A percentile compares a stretch with the other conserved stretches of the same genome.
Conservation (phyloP, 2,888 invertebrate species). For the Tineola bisselliella region DNA sequence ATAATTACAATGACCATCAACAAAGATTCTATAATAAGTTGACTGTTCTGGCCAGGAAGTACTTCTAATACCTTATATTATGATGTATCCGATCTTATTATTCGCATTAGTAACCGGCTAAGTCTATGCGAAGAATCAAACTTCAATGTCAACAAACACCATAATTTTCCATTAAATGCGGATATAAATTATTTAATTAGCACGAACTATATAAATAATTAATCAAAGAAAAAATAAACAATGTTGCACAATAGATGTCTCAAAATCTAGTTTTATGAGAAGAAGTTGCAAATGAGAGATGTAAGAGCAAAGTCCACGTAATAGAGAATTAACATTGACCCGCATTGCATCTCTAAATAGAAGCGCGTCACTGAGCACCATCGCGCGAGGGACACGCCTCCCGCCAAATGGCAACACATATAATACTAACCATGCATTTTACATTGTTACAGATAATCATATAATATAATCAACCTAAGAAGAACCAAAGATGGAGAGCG, state of each 20-base stretch:
- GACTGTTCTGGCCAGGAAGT: neutral
- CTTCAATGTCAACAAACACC: neutral
- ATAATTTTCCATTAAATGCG: neutral
- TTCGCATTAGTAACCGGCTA: neutral
- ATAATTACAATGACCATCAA: neutral
- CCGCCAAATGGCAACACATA: neutral
- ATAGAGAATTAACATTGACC: constrained; percentile 15
- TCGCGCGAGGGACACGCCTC: neutral
- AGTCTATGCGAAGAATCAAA: neutral
- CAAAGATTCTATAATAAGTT: neutral
- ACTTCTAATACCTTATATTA: neutral
- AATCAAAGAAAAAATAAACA: no score
- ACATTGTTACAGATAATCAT: constrained; percentile 50
- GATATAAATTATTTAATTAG: neutral
- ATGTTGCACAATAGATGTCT: no score
- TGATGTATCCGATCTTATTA: neutral
- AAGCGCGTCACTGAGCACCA: constrained; percentile 14
- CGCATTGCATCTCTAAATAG: constrained; percentile 20
- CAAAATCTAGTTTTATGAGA: neutral
- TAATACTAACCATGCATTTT: constrained; percentile 5
- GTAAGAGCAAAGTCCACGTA: constrained; percentile 9
- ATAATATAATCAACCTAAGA: constrained; percentile 33
- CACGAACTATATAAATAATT: neutral
- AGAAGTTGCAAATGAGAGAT: neutral
- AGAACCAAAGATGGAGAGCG: constrained; percentile 68